A percentile compares a stretch with the other conserved stretches of the same genome.
phyloP scores from a whole-genome alignment of 1,140 invertebrate genomes.

The Akabosia matsudoensis region DNA sequence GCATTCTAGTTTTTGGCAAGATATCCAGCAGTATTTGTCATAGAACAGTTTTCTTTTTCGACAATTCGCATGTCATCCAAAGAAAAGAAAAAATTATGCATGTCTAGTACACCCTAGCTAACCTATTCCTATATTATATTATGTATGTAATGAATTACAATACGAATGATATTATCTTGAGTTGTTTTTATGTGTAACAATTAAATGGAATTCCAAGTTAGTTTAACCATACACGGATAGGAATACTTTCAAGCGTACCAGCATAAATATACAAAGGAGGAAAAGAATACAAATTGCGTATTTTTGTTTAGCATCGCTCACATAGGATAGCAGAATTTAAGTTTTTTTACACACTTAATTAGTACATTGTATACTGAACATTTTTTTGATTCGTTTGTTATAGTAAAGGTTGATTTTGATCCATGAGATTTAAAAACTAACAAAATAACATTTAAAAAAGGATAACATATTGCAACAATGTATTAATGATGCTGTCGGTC shows the following conservation, averaged over 20 bases:
- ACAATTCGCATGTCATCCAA: neutral
- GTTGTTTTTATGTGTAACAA: neutral
- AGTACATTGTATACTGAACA: neutral
- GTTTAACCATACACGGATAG: neutral
- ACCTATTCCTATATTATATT: neutral
- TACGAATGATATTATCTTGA: neutral
- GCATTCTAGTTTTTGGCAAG: constrained; percentile 1
- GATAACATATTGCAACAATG: neutral
- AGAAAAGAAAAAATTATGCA: neutral
- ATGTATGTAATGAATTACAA: neutral
- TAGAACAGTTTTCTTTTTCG: neutral
- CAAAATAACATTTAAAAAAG: neutral
- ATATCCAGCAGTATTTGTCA: neutral
- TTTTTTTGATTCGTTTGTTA: neutral
- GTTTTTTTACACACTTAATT: neutral
- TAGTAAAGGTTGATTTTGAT: neutral
- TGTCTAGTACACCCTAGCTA: neutral
- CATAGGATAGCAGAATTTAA: no score
- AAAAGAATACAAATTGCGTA: neutral
- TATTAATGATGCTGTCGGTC: no score
- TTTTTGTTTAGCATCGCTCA: neutral
- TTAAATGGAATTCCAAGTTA: constrained; percentile 12
- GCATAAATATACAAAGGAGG: neutral
- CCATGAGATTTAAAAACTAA: neutral
- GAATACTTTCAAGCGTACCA: constrained; percentile 24